A percentile compares a stretch with the other conserved stretches of the same genome.
These are phyloP conservation scores for Ictidomys tridecemlineatus DNA, from an alignment of 2,113 vertebrate species.

Conservation along the genomic window DNA sequence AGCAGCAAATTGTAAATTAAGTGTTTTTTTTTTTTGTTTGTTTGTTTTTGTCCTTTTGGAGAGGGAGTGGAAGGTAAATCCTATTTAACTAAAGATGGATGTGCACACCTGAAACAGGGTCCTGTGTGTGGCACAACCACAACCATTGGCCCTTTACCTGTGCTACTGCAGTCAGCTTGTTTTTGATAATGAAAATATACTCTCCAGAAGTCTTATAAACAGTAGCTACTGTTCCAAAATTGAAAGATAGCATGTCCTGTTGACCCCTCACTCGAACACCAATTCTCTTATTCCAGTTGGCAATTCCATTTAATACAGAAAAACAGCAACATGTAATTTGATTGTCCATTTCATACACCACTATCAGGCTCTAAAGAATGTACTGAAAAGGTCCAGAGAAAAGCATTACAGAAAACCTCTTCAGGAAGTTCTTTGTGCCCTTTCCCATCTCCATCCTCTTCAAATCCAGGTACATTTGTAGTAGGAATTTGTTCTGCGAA, in stretches of 20 bases:
- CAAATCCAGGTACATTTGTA: conserved; percentile 81
- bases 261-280: background rate
- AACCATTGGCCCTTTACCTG: background rate
- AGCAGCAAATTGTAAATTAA: background rate
- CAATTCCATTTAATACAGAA: background rate
- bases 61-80: no score
- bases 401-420: conserved; percentile 70
- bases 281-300: background rate
- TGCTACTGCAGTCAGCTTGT: background rate
- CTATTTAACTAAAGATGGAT: background rate
- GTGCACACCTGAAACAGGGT: background rate
- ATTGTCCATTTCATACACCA: background rate
- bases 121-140: no score
- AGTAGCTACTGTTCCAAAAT: background rate
- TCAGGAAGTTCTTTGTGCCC: conserved; percentile 73
- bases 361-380: conserved; percentile 50
- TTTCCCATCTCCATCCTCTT: conserved; percentile 75
- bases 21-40: background rate
- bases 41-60: background rate
- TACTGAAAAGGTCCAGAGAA: background rate
- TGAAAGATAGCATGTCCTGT: background rate
- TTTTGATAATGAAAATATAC: conserved; percentile 11
- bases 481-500: conserved; percentile 78
- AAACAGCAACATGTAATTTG: background rate
- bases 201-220: conserved; percentile 13